Percentiles rank a stretch among this genome's conserved stretches.
Evolutionary conservation across 2,888 invertebrate species (phyloP).

Genomic region (Machimus atricapillus): DNA sequence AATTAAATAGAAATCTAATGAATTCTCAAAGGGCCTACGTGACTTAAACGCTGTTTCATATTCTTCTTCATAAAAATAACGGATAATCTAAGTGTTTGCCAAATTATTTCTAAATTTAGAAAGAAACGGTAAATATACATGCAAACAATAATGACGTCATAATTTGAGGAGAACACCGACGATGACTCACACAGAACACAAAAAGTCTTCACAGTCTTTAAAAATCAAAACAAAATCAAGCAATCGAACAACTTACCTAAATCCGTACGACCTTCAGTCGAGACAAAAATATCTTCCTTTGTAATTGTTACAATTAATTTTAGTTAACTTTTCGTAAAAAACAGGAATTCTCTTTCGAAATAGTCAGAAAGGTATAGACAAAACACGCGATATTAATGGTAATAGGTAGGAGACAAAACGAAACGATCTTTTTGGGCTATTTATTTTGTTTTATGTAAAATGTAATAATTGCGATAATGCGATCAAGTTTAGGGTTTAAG

Average conservation of each 20-base stretch:
- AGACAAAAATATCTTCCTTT: neutral
- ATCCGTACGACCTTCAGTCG: neutral
- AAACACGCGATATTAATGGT: neutral
- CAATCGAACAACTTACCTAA: neutral
- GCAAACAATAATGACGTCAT: neutral
- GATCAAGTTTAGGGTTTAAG: neutral
- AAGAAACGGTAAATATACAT: neutral
- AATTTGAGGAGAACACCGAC: neutral
- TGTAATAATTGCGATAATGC: neutral
- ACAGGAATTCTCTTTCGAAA: neutral
- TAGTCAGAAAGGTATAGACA: neutral
- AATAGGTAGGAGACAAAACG: neutral
- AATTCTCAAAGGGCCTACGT: neutral
- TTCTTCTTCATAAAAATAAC: neutral
- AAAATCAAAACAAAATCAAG: neutral
- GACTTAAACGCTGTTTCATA: neutral
- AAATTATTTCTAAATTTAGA: neutral
- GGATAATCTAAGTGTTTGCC: neutral
- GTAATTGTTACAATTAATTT: neutral
- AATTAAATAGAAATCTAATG: neutral
- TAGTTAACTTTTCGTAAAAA: slow-evolving; percentile 11
- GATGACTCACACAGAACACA: neutral
- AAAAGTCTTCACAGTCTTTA: neutral
- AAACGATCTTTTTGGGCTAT: neutral
- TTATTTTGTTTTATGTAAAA: neutral